These are phyloP conservation scores for Eudyptes chrysolophus DNA, from an alignment of 2,113 vertebrate genomes.

Conservation along the genomic window DNA sequence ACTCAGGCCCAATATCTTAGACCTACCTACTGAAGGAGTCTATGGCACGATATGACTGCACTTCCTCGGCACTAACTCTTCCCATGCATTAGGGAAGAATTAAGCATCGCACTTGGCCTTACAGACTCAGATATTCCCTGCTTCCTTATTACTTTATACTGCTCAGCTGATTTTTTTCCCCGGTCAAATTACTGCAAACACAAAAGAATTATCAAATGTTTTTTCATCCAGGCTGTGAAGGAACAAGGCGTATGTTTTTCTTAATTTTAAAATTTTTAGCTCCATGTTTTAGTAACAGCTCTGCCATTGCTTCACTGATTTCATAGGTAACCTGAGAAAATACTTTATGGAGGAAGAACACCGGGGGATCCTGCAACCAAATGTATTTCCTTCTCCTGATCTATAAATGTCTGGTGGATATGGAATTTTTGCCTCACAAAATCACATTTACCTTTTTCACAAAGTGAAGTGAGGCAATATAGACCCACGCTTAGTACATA, in stretches of 20 bases:
- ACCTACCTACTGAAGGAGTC: not conserved
- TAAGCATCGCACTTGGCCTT: not conserved
- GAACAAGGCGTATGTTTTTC: not conserved
- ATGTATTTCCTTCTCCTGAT: slow-evolving; percentile 33
- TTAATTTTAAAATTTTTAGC: not conserved
- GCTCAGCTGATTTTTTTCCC: not conserved
- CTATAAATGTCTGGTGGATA: slow-evolving; percentile 19
- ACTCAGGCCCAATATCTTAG: not conserved
- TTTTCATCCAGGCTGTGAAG: not conserved
- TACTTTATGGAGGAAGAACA: slow-evolving; percentile 25
- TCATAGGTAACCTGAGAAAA: slow-evolving; percentile 60
- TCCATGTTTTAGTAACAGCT: not conserved
- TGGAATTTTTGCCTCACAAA: slow-evolving; percentile 57
- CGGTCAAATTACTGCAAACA: not conserved
- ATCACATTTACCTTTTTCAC: slow-evolving; percentile 30
- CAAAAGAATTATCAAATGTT: not conserved
- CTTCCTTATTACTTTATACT: not conserved
- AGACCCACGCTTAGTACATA: slow-evolving; percentile 1
- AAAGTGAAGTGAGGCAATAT: slow-evolving; percentile 32
- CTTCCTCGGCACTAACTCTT: not conserved
- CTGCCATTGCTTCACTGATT: slow-evolving; percentile 24
- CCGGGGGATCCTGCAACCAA: slow-evolving; percentile 30
- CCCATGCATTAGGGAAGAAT: not conserved
- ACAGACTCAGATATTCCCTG: not conserved
- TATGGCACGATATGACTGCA: no score